Evolutionary conservation across 2,888 invertebrate genomes (phyloP), one percentile per base, ranked within the genome.

Genomic region (Apomyelois bistriatella): DNA sequence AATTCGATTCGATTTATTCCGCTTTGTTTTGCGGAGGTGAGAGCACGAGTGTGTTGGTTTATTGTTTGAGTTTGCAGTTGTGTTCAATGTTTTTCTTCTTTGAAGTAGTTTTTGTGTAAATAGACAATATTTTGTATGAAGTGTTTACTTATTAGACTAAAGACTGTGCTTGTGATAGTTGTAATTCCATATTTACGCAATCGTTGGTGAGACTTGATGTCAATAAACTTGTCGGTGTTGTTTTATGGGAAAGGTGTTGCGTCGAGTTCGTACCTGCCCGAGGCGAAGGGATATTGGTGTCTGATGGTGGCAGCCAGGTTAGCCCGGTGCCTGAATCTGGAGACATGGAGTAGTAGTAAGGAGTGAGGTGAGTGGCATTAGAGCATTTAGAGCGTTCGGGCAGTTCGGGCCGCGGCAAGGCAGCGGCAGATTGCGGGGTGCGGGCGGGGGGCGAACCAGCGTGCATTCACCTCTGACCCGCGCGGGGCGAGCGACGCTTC

Each of bases 401-500:
- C n/a, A n/a, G n/a, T n/a, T n/a, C n/a, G 66, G 74, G 71, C 68
- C 71, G 72, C 67, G 70, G 65, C 65, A 66, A 68, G 75, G 74
- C 65, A 61, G 62, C 65, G 65, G 61, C 59, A 63, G 58, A 59
- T 64, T 57, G 58, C 53, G 65, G 64, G 61, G 68, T 62, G 74
- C 66, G 76, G 62, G 79, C 70, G 74, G 68, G 66, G 69, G 65
- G 71, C 60, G 67, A 64, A 65, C 65, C 60, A 64, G 76, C 83
- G 89, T 85, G 81, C 89, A 83, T 89, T 88, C 88, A 90, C 89
- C 89, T 89, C 89, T 89, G 89, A 89, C 89, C 89, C 88, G 89
- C 83, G 82, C 83, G 86, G 79, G 82, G 79, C 85, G 85, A 79
- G 78, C 83, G 81, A 65, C 79, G 80, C 86, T 85, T 40, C 90